Evolutionary conservation across 2,888 invertebrate species (phyloP).

Genomic region (Cheilosia scutellata): DNA sequence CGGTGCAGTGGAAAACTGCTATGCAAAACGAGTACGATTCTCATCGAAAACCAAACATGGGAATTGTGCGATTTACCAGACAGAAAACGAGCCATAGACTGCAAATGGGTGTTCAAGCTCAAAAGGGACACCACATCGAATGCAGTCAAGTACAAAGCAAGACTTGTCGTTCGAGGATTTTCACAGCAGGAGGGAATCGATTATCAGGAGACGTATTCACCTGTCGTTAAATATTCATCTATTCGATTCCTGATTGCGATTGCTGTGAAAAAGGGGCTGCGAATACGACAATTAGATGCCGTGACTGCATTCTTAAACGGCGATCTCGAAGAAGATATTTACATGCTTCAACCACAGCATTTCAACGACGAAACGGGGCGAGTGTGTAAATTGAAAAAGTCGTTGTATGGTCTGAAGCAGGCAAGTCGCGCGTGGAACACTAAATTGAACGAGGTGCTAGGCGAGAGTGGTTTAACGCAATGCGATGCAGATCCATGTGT

Average conservation of each 20-base stretch:
- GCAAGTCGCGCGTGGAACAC: conserved; percentile 53
- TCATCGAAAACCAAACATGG: conserved; percentile 10
- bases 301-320: conserved; percentile 53
- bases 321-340: conserved; percentile 40
- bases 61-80: conserved; percentile 4
- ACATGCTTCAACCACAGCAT: conserved; percentile 46
- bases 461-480: conserved; percentile 22
- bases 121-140: neutral
- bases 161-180: conserved; percentile 15
- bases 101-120: conserved; percentile 15
- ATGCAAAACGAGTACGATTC: conserved; percentile 30
- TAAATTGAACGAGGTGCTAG: conserved; percentile 33
- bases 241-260: conserved; percentile 11
- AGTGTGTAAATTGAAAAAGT: conserved; percentile 41
- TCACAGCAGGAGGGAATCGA: conserved; percentile 16
- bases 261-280: conserved; percentile 12
- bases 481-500: conserved; percentile 53
- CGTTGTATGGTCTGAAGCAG: conserved; percentile 63
- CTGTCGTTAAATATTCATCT: neutral
- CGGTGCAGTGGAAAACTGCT: neutral
- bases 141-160: conserved; percentile 1
- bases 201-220: conserved; percentile 22
- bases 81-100: conserved; percentile 8
- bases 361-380: conserved; percentile 29
- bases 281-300: conserved; percentile 50